phyloP scores from a whole-genome alignment of 2,888 invertebrate species.

The Subacronicta megacephala region DNA sequence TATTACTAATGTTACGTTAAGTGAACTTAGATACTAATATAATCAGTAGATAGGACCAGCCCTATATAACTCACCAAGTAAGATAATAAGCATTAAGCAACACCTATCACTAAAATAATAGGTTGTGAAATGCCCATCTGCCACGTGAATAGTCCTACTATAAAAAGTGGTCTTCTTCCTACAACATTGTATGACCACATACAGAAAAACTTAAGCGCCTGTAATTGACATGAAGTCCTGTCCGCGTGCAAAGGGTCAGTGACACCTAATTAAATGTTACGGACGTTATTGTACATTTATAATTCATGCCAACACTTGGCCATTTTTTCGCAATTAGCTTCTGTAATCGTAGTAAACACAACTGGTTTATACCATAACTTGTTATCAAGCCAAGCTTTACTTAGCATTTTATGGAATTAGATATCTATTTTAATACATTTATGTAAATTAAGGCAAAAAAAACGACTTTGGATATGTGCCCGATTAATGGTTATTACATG shows the following conservation, averaged over 20 bases:
- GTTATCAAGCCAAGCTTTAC: slow-evolving; percentile 26
- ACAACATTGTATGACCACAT: slow-evolving; percentile 21
- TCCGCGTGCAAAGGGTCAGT: slow-evolving; percentile 39
- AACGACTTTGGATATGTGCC: too few species aligned
- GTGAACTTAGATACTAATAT: too few species aligned
- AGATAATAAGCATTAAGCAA: slow-evolving; percentile 7
- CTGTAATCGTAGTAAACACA: slow-evolving; percentile 25
- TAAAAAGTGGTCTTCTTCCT: slow-evolving; percentile 24
- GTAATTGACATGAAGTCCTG: slow-evolving; percentile 39
- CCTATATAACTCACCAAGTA: slow-evolving; percentile 6
- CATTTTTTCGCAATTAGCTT: slow-evolving; percentile 45
- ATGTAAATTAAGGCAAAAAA: slow-evolving; percentile 9
- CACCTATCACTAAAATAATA: slow-evolving; percentile 17
- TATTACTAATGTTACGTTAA: too few species aligned
- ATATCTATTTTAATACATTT: slow-evolving; percentile 10
- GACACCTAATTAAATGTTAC: slow-evolving; percentile 45
- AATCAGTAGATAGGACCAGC: too few species aligned
- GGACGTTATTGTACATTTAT: slow-evolving; percentile 34
- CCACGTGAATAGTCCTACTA: slow-evolving; percentile 11
- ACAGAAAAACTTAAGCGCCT: slow-evolving; percentile 20
- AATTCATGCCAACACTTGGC: slow-evolving; percentile 41
- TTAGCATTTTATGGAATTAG: slow-evolving; percentile 33
- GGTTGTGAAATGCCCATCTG: slow-evolving; percentile 2
- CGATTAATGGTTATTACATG: too few species aligned
- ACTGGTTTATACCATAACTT: slow-evolving; percentile 34